Evolutionary conservation across 92 coral and sea anemone species (phyloP).

Genomic region (Phenganax subtilis): DNA sequence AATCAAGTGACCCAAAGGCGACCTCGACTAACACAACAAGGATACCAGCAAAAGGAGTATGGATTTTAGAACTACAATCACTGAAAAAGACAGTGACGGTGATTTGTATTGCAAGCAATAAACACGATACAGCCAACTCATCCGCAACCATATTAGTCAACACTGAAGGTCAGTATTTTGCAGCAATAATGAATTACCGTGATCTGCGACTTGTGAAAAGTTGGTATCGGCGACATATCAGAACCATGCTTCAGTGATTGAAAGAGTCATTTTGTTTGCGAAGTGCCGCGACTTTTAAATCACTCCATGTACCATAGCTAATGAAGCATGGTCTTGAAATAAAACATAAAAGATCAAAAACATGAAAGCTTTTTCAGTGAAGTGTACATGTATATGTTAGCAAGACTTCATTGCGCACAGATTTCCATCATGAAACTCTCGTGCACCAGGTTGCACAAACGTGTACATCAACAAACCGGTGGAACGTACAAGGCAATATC

Average conservation of each 20-base stretch:
- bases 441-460: too few species aligned
- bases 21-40: not conserved
- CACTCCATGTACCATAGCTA: too few species aligned
- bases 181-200: not conserved
- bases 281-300: not conserved
- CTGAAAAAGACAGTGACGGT: constrained; percentile 5
- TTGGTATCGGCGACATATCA: not conserved
- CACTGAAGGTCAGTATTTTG: not conserved
- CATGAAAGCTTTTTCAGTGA: too few species aligned
- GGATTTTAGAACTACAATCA: not conserved
- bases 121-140: constrained; percentile 2
- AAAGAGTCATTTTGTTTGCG: not conserved
- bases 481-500: too few species aligned
- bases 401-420: too few species aligned
- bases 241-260: not conserved
- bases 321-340: too few species aligned
- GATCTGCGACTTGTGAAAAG: too few species aligned
- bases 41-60: not conserved
- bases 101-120: constrained; percentile 26
- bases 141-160: not conserved
- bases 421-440: too few species aligned
- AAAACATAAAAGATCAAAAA: too few species aligned
- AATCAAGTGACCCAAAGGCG: not conserved
- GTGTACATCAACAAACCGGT: too few species aligned
- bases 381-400: too few species aligned